Conservation (phyloP, 2,113 vertebrate genomes). For the Scopus umbretta region DNA sequence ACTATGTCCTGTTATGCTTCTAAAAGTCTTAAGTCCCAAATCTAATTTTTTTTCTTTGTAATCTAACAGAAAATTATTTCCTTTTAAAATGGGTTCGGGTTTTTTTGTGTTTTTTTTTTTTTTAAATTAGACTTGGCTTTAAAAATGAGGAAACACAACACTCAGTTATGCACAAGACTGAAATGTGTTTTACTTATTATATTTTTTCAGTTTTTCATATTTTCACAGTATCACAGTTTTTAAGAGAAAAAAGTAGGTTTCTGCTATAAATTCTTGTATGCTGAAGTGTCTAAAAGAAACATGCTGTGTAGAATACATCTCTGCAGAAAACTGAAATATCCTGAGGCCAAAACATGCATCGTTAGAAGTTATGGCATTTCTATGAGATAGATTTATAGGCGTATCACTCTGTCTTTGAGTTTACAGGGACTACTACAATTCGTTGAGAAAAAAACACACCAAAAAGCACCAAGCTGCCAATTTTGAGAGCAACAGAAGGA, state of each 20-base stretch:
- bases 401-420: background rate
- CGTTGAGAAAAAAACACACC: background rate
- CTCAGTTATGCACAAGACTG: background rate
- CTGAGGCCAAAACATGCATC: background rate
- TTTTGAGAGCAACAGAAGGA: background rate
- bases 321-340: background rate
- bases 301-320: background rate
- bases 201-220: too few relatives aligned
- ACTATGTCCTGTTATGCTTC: background rate
- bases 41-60: background rate
- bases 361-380: background rate
- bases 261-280: background rate
- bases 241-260: background rate
- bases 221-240: background rate
- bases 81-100: background rate
- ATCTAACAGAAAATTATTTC: background rate
- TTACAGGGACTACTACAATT: background rate
- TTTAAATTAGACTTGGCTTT: background rate
- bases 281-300: background rate
- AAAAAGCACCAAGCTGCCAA: background rate
- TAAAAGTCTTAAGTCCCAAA: background rate
- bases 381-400: background rate
- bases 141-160: background rate
- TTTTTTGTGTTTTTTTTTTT: background rate
- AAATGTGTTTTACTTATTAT: background rate